phyloP scores from a whole-genome alignment of 2,113 vertebrate species.

The Sarotherodon lohbergeri region DNA sequence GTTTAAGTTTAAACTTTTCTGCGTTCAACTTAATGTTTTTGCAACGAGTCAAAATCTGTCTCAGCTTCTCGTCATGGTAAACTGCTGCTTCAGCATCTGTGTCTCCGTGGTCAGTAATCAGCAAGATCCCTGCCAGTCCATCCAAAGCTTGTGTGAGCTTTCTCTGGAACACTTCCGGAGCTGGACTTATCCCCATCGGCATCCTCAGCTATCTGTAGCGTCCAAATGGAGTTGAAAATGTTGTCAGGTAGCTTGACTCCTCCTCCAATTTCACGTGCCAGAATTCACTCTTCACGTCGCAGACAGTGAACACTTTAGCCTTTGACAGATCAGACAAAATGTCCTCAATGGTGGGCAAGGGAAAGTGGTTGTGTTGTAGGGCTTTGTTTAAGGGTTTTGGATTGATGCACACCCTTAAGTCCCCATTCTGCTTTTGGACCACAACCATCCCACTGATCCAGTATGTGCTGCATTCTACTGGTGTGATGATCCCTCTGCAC shows the following conservation, averaged over 20 bases:
- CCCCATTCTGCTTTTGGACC: background rate
- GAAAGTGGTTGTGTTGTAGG: background rate
- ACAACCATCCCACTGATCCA: background rate
- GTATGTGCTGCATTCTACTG: background rate
- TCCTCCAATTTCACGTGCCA: accelerated
- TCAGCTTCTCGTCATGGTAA: background rate
- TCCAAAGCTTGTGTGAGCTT: background rate
- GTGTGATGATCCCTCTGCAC: background rate
- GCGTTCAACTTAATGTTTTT: background rate
- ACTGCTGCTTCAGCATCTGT: background rate
- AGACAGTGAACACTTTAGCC: background rate
- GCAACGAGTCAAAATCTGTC: background rate
- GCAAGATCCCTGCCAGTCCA: background rate
- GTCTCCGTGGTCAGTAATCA: background rate
- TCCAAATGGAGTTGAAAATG: background rate
- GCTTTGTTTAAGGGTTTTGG: background rate
- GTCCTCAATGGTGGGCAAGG: too few relatives aligned
- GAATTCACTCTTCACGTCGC: accelerated
- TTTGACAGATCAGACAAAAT: background rate
- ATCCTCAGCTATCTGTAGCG: accelerated
- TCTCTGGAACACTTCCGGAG: background rate
- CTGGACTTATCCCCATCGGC: background rate
- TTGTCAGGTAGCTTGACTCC: background rate
- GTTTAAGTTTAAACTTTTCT: background rate
- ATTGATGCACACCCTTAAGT: background rate